Percentiles rank a stretch among this genome's conserved stretches.
phyloP scores from a whole-genome alignment of 53 echinoderm and acorn worm species.

The Crossaster papposus region DNA sequence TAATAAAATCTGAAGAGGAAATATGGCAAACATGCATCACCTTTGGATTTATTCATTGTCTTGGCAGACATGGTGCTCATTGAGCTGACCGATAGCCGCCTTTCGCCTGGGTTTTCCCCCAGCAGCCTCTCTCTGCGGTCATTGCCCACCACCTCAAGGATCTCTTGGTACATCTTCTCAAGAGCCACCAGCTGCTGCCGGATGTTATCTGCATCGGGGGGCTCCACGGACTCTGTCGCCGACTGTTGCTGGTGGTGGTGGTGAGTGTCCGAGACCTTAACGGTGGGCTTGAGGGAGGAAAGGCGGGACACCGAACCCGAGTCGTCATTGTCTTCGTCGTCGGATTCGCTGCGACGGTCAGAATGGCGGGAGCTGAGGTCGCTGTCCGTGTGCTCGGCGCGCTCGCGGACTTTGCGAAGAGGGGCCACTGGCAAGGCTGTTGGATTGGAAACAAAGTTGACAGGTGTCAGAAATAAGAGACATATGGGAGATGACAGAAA shows the following conservation, averaged over 20 bases:
- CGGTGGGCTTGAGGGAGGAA: slow-evolving; percentile 26
- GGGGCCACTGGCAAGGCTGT: slow-evolving; percentile 65
- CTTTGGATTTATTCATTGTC: slow-evolving; percentile 35
- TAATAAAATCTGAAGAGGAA: neutral
- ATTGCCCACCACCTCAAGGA: slow-evolving; percentile 66
- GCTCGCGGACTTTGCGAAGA: slow-evolving; percentile 70
- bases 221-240: slow-evolving; percentile 50
- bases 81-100: slow-evolving; percentile 41
- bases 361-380: slow-evolving; percentile 44
- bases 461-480: neutral
- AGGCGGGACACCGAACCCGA: slow-evolving; percentile 21
- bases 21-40: neutral
- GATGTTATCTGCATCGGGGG: slow-evolving; percentile 76
- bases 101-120: slow-evolving; percentile 40
- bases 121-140: slow-evolving; percentile 27
- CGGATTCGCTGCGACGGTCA: slow-evolving; percentile 8
- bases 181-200: slow-evolving; percentile 79
- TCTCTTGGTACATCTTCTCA: slow-evolving; percentile 94
- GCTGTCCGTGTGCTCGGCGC: slow-evolving; percentile 75
- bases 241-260: slow-evolving; percentile 40
- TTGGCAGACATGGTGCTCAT: slow-evolving; percentile 45
- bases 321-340: slow-evolving; percentile 1
- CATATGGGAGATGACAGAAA: neutral
- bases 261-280: slow-evolving; percentile 33
- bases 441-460: neutral